Base-by-base conservation (phyloP, 2,113 vertebrate genomes). In the Pituophis catenifer region DNA sequence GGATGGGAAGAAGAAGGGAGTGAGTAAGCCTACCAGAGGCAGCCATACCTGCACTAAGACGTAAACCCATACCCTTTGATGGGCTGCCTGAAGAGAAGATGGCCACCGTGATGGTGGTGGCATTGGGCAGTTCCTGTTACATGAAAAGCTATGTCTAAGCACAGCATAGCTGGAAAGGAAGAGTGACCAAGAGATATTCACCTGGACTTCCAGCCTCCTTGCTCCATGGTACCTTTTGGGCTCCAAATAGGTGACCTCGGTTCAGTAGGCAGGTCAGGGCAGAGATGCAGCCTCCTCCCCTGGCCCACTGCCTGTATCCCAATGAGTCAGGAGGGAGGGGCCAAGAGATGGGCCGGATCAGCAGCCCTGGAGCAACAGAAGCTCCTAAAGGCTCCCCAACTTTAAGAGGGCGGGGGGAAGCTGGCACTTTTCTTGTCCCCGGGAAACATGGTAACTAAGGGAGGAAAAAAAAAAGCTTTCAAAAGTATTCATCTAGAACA, bases 401-500 rank as follows among this genome's bases (percentile, higher is more conserved):
- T 5, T 70, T 86, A 57, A 90, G 33, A 44, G 38, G 59, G 87
- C 52, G 57, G 59, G 52, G 54, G 55, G 89, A 29, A 90, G 54
- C 26, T 75, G 85, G 33, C 2, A 33, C 38, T 81, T 90, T 90
- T 93, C 89, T 90, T 86, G 44, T 90, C 26, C 13, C 55, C 26
- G 48, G 55, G 88, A 9, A 90, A 93, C 86, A 1, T 38, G 38
- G 38, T 38, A 38, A 38, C 38, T 38, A 90, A 93, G 92, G 38
- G 3, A 86, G 88, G 38, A 52, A 53, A 62, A 62, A 86, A 62
- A 86, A 93, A 90, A 62, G 88, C 92, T 93, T 93, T 93, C 55
- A 59, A 90, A 89, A 90, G 70, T 93, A 93, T 93, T 93, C 92
- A 93, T 93, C 88, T 93, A 86, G 92, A 93, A 86, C 88, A 85